A percentile compares a stretch with the other conserved stretches of the same genome.
Evolutionary conservation across 23 tunicate genomes (phyloP).

Genomic region (Trididemnum nubilum): DNA sequence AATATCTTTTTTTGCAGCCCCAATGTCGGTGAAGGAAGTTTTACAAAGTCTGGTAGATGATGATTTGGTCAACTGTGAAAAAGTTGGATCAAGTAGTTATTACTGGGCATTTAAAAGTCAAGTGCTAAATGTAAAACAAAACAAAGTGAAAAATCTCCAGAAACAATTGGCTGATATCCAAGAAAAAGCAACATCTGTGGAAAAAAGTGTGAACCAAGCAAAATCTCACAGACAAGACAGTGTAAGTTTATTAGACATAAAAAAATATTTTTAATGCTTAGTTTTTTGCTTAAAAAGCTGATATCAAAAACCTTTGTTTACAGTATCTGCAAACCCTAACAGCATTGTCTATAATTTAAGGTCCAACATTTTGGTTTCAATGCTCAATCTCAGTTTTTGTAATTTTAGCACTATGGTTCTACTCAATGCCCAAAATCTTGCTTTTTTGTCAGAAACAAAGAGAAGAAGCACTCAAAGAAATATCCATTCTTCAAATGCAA

Average conservation of each 20-base stretch:
- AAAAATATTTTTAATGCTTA: too few species aligned
- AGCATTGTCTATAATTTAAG: too few species aligned
- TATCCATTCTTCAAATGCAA: constrained; percentile 30
- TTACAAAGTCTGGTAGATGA: constrained; percentile 94
- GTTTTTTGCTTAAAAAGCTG: too few species aligned
- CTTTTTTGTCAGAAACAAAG: constrained; percentile 56
- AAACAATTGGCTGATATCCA: constrained; percentile 27
- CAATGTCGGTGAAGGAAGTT: constrained; percentile 98
- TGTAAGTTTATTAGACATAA: constrained; percentile 41
- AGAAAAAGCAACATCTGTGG: constrained; percentile 36
- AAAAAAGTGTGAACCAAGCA: constrained; percentile 44
- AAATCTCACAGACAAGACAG: constrained; percentile 35
- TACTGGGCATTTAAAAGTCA: constrained; percentile 96
- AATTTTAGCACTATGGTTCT: too few species aligned
- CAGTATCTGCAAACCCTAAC: too few species aligned
- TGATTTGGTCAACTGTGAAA: constrained; percentile 80
- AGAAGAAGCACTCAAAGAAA: constrained; percentile 40
- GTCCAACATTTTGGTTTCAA: too few species aligned
- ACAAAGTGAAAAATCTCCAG: constrained; percentile 37
- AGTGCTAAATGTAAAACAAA: constrained; percentile 59
- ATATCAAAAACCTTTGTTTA: too few species aligned
- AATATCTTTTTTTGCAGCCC: constrained; percentile 61
- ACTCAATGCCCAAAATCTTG: too few species aligned
- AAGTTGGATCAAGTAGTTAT: constrained; percentile 93
- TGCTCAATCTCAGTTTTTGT: too few species aligned